Evolutionary conservation across 2,797 vertebrate genomes (phyloP).

Genomic region (Rhynchonycteris naso): DNA sequence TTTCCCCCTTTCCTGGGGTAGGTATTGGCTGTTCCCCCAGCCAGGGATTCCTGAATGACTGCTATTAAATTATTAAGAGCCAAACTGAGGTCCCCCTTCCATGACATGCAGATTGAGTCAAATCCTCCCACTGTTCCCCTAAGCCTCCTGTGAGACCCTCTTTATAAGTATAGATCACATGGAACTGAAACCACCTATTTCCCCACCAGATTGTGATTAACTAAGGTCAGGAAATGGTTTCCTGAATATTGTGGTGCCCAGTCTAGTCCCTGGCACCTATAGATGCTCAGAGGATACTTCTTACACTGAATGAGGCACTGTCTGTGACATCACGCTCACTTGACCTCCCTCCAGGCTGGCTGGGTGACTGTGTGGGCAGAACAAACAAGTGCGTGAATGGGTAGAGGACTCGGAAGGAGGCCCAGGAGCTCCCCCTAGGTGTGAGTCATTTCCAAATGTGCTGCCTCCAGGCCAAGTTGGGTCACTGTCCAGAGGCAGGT

Average conservation of each 20-base stretch:
- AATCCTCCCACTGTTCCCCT: background rate
- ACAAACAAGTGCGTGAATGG: background rate
- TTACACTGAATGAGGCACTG: accelerated
- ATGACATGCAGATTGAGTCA: background rate
- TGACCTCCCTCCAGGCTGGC: background rate
- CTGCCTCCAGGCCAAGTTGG: background rate
- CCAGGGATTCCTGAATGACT: background rate
- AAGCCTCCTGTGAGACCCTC: background rate
- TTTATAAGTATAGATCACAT: background rate
- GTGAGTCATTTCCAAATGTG: background rate
- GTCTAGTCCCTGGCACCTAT: background rate
- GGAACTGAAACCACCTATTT: background rate
- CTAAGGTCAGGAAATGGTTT: background rate
- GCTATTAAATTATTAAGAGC: background rate
- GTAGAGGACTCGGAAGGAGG: background rate
- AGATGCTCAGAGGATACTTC: background rate
- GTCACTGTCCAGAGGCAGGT: background rate
- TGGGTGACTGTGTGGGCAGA: background rate
- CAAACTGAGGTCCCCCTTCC: background rate
- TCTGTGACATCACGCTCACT: background rate
- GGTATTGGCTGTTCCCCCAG: background rate
- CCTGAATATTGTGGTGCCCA: background rate
- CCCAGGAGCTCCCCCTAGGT: background rate
- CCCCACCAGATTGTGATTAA: background rate
- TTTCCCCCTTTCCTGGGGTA: background rate